Evolutionary conservation across 2,797 vertebrate species (phyloP).

Genomic region (Coilia nasus): DNA sequence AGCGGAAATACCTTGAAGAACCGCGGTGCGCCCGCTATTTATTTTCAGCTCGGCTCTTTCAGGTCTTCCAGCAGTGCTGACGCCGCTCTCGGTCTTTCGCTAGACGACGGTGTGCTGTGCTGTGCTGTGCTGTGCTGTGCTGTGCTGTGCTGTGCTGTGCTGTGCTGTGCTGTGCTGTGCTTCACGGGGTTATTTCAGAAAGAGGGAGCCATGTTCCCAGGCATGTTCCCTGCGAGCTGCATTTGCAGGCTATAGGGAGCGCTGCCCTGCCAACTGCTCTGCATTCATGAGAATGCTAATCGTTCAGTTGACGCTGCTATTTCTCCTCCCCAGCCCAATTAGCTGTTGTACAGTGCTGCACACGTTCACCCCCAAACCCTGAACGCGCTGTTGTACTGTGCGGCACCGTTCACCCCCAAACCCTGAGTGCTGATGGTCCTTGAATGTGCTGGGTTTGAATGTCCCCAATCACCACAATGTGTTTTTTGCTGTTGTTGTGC

Average conservation of each 20-base stretch:
- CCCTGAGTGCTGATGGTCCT: neutral
- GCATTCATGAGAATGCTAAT: constrained; percentile 12
- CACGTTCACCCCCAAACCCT: neutral
- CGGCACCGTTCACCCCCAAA: neutral
- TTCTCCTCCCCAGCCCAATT: neutral
- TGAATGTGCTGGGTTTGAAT: neutral
- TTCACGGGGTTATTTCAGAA: neutral
- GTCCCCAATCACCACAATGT: neutral
- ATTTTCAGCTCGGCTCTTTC: constrained; percentile 24
- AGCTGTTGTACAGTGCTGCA: too few relatives aligned
- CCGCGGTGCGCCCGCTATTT: constrained; percentile 38
- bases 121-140: neutral
- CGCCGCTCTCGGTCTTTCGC: neutral
- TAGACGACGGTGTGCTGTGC: too few relatives aligned
- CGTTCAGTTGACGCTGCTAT: neutral
- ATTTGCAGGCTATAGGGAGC: neutral
- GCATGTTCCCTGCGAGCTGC: neutral
- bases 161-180: neutral
- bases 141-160: neutral
- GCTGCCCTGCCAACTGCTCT: neutral
- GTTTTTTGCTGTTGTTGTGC: neutral
- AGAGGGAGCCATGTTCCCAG: neutral
- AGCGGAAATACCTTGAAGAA: constrained; percentile 74
- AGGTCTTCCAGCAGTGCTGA: neutral
- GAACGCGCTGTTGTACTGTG: neutral